A percentile compares a stretch with the other conserved stretches of the same genome.
Conservation (phyloP, 2,888 invertebrate species). For the Xylota sylvarum region DNA sequence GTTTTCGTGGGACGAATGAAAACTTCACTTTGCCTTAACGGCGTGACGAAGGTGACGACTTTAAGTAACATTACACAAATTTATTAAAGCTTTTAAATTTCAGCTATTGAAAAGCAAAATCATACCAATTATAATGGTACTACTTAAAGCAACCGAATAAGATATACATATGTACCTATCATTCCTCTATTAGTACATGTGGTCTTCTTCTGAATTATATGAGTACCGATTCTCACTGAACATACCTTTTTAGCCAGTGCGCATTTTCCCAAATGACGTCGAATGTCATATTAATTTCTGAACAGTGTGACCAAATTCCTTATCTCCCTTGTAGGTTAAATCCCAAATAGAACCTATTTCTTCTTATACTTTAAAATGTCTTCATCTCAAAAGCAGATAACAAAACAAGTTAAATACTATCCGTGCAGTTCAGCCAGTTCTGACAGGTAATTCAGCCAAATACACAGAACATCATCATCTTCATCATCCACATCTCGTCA, state of each 20-base stretch:
- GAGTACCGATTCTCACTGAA: neutral
- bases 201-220: no score
- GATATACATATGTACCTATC: no score
- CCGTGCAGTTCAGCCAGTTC: constrained; percentile 96
- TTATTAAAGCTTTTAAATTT: no score
- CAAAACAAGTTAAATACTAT: constrained; percentile 88
- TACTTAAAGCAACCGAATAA: no score
- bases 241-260: neutral
- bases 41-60: no score
- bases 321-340: neutral
- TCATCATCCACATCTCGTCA: constrained; percentile 45
- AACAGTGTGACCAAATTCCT: constrained; percentile 50
- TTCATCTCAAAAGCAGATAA: constrained; percentile 78
- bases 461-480: constrained; percentile 60
- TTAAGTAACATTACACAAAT: no score
- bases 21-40: no score
- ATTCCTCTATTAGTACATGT: no score
- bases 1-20: no score
- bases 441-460: constrained; percentile 89
- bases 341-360: constrained; percentile 11
- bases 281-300: neutral
- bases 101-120: no score
- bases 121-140: no score
- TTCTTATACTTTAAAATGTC: constrained; percentile 66
- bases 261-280: neutral